Conservation (phyloP, 2,888 invertebrate species). For the Drosophila tripunctata region DNA sequence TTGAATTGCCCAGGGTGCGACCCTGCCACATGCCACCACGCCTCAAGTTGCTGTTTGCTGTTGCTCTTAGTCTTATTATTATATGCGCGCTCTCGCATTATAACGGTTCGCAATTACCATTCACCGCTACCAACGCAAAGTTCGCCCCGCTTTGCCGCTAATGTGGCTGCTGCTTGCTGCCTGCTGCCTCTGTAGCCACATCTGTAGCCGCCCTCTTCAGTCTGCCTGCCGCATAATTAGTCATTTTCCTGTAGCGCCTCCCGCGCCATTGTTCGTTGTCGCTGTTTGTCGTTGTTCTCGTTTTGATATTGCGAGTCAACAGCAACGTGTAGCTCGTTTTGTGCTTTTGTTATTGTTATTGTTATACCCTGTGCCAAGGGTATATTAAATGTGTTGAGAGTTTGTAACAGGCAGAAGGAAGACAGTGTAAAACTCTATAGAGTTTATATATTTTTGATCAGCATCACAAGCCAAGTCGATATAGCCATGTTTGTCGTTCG, state of each 20-base stretch:
- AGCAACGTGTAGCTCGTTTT: constrained; percentile 47
- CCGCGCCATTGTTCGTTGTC: constrained; percentile 75
- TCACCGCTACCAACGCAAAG: constrained; percentile 74
- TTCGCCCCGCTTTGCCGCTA: constrained; percentile 65
- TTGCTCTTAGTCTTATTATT: constrained; percentile 70
- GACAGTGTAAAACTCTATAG: too few relatives aligned
- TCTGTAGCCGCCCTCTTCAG: not conserved
- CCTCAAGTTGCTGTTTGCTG: constrained; percentile 12
- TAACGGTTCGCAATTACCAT: constrained; percentile 78
- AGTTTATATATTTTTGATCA: too few relatives aligned
- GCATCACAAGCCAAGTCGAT: too few relatives aligned
- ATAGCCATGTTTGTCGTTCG: too few relatives aligned
- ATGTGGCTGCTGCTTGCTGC: constrained; percentile 52
- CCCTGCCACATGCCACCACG: constrained; percentile 15
- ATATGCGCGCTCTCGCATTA: constrained; percentile 75
- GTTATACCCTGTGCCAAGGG: too few relatives aligned
- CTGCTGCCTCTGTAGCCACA: constrained; percentile 3
- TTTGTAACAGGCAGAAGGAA: too few relatives aligned
- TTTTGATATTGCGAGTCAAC: constrained; percentile 65
- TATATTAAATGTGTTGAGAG: too few relatives aligned
- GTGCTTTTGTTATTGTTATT: constrained; percentile 50
- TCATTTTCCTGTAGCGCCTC: constrained; percentile 72
- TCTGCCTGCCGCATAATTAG: constrained; percentile 64
- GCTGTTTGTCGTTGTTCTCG: constrained; percentile 50
- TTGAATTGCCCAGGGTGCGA: not conserved